These are phyloP conservation scores for Ypsolopha sequella DNA, from an alignment of 2,888 invertebrate species.

Conservation along the genomic window DNA sequence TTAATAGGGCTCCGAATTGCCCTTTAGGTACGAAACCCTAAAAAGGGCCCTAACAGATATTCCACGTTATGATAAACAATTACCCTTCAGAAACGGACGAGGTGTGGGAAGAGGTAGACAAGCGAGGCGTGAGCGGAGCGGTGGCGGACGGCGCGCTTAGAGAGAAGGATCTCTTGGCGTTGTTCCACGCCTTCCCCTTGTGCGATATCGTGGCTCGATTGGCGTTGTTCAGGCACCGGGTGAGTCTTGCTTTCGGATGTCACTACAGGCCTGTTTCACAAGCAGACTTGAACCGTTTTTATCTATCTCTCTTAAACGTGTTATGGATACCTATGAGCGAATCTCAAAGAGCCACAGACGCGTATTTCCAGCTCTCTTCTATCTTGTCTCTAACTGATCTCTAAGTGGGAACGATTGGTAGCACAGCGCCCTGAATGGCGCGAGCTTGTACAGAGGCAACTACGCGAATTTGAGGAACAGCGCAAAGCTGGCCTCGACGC, in stretches of 20 bases:
- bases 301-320: no score
- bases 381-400: not conserved
- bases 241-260: constrained; percentile 16
- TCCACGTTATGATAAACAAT: no score
- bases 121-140: constrained; percentile 34
- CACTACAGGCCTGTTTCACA: no score
- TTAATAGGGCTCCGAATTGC: no score
- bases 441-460: no score
- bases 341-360: not conserved
- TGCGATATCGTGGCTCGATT: constrained; percentile 34
- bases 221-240: constrained; percentile 31
- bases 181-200: constrained; percentile 36
- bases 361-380: not conserved
- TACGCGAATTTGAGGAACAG: no score
- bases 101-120: constrained; percentile 50
- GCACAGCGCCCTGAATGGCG: no score
- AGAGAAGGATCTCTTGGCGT: constrained; percentile 42
- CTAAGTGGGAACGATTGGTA: no score
- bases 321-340: not conserved
- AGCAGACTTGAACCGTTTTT: no score
- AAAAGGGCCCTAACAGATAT: no score
- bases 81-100: constrained; percentile 26
- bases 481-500: no score
- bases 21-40: no score
- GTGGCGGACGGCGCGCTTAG: constrained; percentile 44